These are phyloP conservation scores for Microctonus brassicae DNA, from an alignment of 2,888 invertebrate species.

Conservation along the genomic window DNA sequence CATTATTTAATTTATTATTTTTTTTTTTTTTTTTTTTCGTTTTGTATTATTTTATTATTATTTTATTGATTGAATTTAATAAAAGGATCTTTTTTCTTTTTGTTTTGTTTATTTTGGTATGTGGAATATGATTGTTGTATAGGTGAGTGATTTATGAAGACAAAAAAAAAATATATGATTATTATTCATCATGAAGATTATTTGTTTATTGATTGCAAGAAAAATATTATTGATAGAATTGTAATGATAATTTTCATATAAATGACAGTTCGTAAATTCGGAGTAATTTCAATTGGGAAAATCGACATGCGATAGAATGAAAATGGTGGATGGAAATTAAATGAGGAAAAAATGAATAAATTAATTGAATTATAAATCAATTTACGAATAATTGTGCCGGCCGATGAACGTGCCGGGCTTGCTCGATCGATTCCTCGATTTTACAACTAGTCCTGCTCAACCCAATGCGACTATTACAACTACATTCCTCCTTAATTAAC, in stretches of 20 bases:
- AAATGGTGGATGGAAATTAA: too few relatives aligned
- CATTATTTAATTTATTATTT: background rate
- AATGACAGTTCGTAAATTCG: slow-evolving; percentile 7
- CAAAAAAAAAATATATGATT: too few relatives aligned
- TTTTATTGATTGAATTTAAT: background rate
- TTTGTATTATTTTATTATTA: background rate
- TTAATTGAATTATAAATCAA: slow-evolving; percentile 4
- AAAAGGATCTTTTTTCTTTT: background rate
- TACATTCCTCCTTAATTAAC: slow-evolving; percentile 66
- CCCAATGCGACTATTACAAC: slow-evolving; percentile 56
- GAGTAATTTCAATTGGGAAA: background rate
- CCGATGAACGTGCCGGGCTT: slow-evolving; percentile 56
- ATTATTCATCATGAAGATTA: background rate
- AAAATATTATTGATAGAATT: background rate
- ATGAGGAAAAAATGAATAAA: background rate
- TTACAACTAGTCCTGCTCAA: slow-evolving; percentile 29
- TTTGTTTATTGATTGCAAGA: background rate
- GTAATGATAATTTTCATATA: slow-evolving; percentile 5
- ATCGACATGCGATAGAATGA: too few relatives aligned
- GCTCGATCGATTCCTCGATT: slow-evolving; percentile 54
- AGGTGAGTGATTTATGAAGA: background rate
- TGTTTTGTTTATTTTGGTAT: background rate
- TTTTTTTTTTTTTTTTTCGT: too few relatives aligned
- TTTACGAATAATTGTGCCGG: slow-evolving; percentile 49
- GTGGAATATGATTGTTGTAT: background rate